Percentiles rank a stretch among this genome's conserved stretches.
Evolutionary conservation across 1,140 invertebrate genomes (phyloP).

Genomic region (Drosophila repleta): DNA sequence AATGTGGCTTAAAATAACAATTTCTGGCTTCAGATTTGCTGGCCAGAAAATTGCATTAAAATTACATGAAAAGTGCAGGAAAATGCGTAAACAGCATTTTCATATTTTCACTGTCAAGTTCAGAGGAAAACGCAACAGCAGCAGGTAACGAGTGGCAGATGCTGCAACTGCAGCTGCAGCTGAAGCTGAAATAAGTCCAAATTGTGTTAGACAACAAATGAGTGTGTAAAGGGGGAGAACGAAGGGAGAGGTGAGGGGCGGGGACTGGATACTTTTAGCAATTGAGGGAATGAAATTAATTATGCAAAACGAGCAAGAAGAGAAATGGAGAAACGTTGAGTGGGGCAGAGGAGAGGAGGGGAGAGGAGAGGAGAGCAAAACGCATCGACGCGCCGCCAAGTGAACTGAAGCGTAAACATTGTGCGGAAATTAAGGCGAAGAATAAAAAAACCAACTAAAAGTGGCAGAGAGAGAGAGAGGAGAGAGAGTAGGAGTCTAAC

Average conservation of each 20-base stretch:
- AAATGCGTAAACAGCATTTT: background rate
- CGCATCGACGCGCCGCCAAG: slow-evolving; percentile 16
- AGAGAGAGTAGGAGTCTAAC: background rate
- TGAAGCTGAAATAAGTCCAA: background rate
- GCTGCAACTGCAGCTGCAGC: background rate
- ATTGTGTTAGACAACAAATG: background rate
- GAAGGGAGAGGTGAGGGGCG: background rate
- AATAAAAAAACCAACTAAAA: slow-evolving; percentile 5
- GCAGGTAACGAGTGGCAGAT: background rate
- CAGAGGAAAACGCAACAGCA: background rate
- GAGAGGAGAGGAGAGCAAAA: background rate
- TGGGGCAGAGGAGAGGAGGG: no score
- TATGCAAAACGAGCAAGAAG: slow-evolving; percentile 33
- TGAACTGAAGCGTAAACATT: slow-evolving; percentile 49
- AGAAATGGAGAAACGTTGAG: background rate
- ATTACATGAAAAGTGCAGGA: background rate
- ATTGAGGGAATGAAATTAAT: slow-evolving; percentile 33
- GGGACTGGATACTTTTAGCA: background rate
- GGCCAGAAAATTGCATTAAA: background rate
- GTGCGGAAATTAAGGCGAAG: slow-evolving; percentile 45
- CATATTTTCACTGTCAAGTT: slow-evolving; percentile 7
- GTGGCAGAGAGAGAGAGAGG: background rate
- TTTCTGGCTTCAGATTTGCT: background rate
- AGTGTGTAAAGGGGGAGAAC: background rate
- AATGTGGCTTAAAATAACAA: background rate